These are phyloP conservation scores for Eleginops maclovinus DNA, from an alignment of 2,113 vertebrate species.

Conservation along the genomic window DNA sequence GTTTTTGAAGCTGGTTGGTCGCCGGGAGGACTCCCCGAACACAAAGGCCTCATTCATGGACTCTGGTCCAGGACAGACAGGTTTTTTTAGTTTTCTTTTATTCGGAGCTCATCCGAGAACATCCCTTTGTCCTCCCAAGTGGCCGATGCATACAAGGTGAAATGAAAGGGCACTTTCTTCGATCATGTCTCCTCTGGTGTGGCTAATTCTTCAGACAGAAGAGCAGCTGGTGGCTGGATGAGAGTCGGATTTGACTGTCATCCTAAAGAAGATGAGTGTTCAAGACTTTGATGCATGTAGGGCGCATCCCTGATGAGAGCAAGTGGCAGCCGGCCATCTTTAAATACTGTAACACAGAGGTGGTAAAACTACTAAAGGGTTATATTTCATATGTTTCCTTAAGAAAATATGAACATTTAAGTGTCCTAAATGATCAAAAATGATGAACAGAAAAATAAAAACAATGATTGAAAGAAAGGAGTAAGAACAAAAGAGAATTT, in stretches of 20 bases:
- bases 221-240: slow-evolving; percentile 35
- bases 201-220: slow-evolving; percentile 27
- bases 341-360: background rate
- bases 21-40: slow-evolving; percentile 20
- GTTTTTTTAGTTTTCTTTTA: slow-evolving; percentile 12
- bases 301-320: background rate
- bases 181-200: background rate
- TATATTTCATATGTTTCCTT: too few relatives aligned
- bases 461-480: too few relatives aligned
- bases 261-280: background rate
- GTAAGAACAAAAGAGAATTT: too few relatives aligned
- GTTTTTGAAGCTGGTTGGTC: slow-evolving; percentile 57
- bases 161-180: slow-evolving; percentile 30
- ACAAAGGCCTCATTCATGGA: slow-evolving; percentile 76
- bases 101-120: slow-evolving; percentile 51
- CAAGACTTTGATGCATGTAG: background rate
- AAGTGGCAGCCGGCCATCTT: background rate
- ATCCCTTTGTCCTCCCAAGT: slow-evolving; percentile 49
- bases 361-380: background rate
- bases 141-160: slow-evolving; percentile 43
- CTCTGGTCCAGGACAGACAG: slow-evolving; percentile 20
- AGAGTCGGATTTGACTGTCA: background rate
- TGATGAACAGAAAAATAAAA: background rate
- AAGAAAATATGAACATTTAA: too few relatives aligned
- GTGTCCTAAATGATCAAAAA: background rate